Percentiles rank a stretch among this genome's conserved stretches.
phyloP scores from a whole-genome alignment of 2,113 vertebrate species.

The Crotalus helleri region DNA sequence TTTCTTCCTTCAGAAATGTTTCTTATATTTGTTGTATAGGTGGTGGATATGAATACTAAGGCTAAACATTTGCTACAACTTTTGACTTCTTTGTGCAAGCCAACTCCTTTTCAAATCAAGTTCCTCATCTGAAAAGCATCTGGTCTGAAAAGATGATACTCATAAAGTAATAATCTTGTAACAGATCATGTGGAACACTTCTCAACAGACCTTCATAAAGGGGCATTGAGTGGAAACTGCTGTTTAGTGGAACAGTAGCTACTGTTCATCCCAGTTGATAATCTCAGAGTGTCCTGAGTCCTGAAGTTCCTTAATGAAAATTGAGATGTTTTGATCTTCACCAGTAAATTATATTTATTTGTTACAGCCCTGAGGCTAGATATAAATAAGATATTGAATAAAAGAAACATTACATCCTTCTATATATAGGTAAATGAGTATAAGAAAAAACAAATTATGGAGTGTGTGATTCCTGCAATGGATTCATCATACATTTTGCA shows the following conservation, averaged over 20 bases:
- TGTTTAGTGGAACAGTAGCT: background rate
- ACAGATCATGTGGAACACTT: background rate
- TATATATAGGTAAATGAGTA: background rate
- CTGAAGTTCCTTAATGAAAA: background rate
- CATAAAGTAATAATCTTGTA: background rate
- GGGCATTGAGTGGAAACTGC: background rate
- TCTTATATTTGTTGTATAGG: background rate
- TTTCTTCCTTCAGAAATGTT: background rate
- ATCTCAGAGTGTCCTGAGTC: background rate
- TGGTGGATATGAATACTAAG: background rate
- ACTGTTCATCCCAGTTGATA: background rate
- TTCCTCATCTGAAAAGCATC: background rate
- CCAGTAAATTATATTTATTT: background rate
- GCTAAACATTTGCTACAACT: background rate
- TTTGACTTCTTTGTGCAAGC: background rate
- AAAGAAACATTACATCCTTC: background rate
- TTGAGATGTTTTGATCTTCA: background rate
- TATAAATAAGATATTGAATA: background rate
- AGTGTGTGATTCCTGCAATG: background rate
- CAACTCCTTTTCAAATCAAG: background rate
- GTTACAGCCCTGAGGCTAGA: background rate
- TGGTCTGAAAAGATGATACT: background rate
- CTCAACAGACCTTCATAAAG: background rate
- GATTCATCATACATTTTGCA: background rate
- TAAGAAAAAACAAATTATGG: background rate